A percentile compares a stretch with the other conserved stretches of the same genome.
phyloP scores from a whole-genome alignment of 1,140 invertebrate genomes.

The Drosophila chauvacae region DNA sequence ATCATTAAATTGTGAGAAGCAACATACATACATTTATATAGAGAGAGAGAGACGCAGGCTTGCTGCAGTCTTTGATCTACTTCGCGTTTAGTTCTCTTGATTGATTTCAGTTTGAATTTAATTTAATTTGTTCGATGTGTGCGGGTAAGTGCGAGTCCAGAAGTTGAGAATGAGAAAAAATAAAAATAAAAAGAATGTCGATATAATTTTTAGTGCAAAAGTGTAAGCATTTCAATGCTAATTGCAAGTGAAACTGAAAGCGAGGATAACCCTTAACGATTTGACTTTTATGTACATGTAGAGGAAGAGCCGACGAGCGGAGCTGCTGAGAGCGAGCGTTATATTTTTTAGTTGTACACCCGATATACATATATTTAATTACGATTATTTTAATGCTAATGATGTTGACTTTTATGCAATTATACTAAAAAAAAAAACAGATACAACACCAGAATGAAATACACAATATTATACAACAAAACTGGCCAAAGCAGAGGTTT shows the following conservation, averaged over 20 bases:
- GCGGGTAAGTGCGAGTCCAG: conserved; percentile 18
- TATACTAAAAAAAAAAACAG: conserved; percentile 70
- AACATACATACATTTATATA: conserved; percentile 5
- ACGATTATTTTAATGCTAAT: conserved; percentile 67
- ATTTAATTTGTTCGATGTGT: conserved; percentile 36
- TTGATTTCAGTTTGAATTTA: conserved; percentile 49
- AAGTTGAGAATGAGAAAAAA: conserved; percentile 20
- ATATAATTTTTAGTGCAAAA: conserved; percentile 79
- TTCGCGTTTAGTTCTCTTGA: conserved; percentile 16
- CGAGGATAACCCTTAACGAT: conserved; percentile 57
- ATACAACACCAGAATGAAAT: conserved; percentile 78
- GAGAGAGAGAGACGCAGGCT: conserved; percentile 1
- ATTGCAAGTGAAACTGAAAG: conserved; percentile 63
- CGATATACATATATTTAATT: conserved; percentile 71
- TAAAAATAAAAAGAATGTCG: conserved; percentile 68
- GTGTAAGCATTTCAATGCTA: conserved; percentile 40
- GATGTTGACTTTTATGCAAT: conserved; percentile 79
- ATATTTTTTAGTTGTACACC: conserved; percentile 65
- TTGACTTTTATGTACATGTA: conserved; percentile 63
- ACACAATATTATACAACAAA: conserved; percentile 76
- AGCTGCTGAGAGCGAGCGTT: conserved; percentile 41
- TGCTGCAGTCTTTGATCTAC: conserved; percentile 23
- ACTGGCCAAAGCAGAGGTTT: conserved; percentile 58
- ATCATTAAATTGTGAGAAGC: conserved; percentile 34
- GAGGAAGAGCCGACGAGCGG: conserved; percentile 22